These are phyloP conservation scores for Palythoa caribaeorum DNA, from an alignment of 92 coral and sea anemone genomes.

Conservation along the genomic window DNA sequence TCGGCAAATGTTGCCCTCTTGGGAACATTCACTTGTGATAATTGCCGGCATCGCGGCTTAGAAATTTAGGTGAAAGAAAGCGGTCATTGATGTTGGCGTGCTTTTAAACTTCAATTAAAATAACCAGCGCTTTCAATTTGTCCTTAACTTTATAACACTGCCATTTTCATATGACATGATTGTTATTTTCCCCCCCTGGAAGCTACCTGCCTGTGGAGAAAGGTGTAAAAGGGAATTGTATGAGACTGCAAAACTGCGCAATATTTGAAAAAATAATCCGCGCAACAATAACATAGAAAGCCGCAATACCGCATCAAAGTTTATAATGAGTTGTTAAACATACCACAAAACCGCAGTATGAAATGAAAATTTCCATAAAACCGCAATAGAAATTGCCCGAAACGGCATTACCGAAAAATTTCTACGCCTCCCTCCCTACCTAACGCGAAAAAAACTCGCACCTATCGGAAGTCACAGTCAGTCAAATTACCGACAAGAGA, in stretches of 20 bases:
- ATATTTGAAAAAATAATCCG: not conserved
- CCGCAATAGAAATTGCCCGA: not conserved
- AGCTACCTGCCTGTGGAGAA: not conserved
- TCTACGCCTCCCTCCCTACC: slow-evolving; percentile 16
- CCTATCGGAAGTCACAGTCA: slow-evolving; percentile 1
- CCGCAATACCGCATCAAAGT: not conserved
- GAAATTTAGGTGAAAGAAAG: slow-evolving; percentile 8
- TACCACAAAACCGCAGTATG: not conserved
- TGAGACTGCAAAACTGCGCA: not conserved
- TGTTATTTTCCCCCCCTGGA: not conserved
- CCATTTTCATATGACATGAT: not conserved
- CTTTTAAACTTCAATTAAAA: not conserved
- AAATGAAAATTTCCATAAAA: not conserved
- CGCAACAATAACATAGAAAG: slow-evolving; percentile 13
- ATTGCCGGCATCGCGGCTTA: slow-evolving; percentile 15
- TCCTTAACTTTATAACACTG: not conserved
- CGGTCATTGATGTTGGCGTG: slow-evolving; percentile 4
- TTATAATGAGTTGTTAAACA: not conserved
- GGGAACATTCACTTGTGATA: slow-evolving; percentile 29
- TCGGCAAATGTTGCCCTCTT: slow-evolving; percentile 27
- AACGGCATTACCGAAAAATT: slow-evolving; percentile 14
- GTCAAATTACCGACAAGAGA: not conserved
- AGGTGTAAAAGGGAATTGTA: not conserved
- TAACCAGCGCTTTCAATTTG: not conserved
- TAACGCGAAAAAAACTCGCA: slow-evolving; percentile 2